A percentile compares a stretch with the other conserved stretches of the same genome.
Evolutionary conservation across 1,140 invertebrate genomes (phyloP).

Genomic region (Belonocnema kinseyi): DNA sequence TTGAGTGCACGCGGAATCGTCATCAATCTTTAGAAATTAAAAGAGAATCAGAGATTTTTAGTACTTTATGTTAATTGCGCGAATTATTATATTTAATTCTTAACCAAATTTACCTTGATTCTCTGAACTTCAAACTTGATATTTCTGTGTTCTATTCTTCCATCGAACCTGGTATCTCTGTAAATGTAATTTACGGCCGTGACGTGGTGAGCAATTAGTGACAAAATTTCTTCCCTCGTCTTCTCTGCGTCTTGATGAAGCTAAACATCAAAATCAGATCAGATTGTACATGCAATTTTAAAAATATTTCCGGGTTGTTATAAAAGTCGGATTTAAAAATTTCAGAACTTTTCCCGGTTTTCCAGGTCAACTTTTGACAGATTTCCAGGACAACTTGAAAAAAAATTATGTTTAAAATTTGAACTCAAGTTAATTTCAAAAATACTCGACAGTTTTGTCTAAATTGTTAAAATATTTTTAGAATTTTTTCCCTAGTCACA

Average conservation of each 20-base stretch:
- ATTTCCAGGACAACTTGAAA: too few species aligned
- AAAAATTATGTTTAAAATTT: too few species aligned
- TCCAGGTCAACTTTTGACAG: too few species aligned
- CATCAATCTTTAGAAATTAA: constrained; percentile 84
- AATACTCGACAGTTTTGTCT: too few species aligned
- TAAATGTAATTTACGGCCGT: constrained; percentile 99
- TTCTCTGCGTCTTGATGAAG: constrained; percentile 86
- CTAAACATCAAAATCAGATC: constrained; percentile 47
- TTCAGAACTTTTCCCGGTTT: too few species aligned
- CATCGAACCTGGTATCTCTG: constrained; percentile 94
- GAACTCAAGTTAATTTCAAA: too few species aligned
- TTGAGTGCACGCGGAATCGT: constrained; percentile 86
- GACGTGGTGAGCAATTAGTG: constrained; percentile 97
- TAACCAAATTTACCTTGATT: constrained; percentile 84
- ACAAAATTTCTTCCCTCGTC: constrained; percentile 97
- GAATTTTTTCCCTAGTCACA: too few species aligned
- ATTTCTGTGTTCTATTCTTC: constrained; percentile 89
- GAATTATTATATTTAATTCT: constrained; percentile 7
- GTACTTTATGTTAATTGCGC: not conserved
- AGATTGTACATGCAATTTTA: too few species aligned
- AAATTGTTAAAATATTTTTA: too few species aligned
- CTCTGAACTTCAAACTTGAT: constrained; percentile 99
- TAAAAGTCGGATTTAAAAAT: too few species aligned
- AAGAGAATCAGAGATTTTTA: constrained; percentile 20
- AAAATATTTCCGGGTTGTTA: too few species aligned